These are phyloP conservation scores for Atherinomorus stipes DNA, from an alignment of 2,113 vertebrate genomes.

Conservation along the genomic window DNA sequence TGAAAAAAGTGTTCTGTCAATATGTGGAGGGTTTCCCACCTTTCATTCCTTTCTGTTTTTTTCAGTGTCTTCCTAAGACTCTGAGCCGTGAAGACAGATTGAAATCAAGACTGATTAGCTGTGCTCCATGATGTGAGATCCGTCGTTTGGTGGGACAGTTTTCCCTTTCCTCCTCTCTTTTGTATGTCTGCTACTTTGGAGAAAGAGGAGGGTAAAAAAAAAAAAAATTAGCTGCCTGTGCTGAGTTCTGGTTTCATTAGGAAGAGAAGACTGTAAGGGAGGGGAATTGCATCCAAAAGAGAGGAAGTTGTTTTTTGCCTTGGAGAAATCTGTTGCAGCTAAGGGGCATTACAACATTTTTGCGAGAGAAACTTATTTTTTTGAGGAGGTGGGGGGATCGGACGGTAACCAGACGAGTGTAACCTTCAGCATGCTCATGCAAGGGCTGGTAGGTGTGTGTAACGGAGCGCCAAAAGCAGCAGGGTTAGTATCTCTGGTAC, in stretches of 20 bases:
- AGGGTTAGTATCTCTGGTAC: constrained; percentile 58
- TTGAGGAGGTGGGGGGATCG: constrained; percentile 19
- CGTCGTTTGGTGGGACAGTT: constrained; percentile 65
- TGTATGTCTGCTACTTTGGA: constrained; percentile 75
- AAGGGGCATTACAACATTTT: constrained; percentile 82
- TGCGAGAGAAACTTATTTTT: constrained; percentile 41
- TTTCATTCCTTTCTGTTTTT: constrained; percentile 57
- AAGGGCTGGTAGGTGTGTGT: constrained; percentile 68
- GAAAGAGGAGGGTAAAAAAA: constrained; percentile 72
- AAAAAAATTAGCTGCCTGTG: constrained; percentile 61
- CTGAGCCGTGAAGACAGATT: constrained; percentile 6
- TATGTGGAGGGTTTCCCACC: constrained; percentile 56
- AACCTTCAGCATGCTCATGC: constrained; percentile 64
- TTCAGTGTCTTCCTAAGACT: constrained; percentile 41
- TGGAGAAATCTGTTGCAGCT: constrained; percentile 84
- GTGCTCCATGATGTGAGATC: constrained; percentile 54
- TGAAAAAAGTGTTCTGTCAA: constrained; percentile 1
- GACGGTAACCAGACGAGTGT: constrained; percentile 49
- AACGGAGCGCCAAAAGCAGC: constrained; percentile 29
- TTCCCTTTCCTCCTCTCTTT: constrained; percentile 62
- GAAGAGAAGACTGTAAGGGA: constrained; percentile 81
- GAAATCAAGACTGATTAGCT: constrained; percentile 43
- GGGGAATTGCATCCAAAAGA: constrained; percentile 68
- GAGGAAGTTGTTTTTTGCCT: constrained; percentile 78
- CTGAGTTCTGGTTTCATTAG: constrained; percentile 83